phyloP scores from a whole-genome alignment of 1,140 invertebrate species.

The Himalopsyche phryganea region DNA sequence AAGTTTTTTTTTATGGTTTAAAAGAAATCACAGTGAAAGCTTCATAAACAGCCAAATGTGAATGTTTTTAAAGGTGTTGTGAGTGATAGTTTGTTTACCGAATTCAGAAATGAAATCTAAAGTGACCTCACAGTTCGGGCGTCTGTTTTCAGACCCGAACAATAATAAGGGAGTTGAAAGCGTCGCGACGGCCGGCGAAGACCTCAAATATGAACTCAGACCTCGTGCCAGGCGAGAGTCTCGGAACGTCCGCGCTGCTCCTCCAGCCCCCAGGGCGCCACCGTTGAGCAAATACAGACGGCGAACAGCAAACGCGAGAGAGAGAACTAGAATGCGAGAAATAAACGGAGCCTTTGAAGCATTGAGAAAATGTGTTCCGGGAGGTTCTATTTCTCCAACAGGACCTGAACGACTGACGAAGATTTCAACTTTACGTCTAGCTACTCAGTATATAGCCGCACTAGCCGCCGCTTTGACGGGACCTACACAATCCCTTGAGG shows the following conservation, averaged over 20 bases:
- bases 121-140: background rate
- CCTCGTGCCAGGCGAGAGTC: constrained; percentile 37
- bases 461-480: constrained; percentile 31
- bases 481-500: constrained; percentile 16
- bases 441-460: constrained; percentile 77
- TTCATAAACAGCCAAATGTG: too few relatives aligned
- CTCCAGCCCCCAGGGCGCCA: constrained; percentile 47
- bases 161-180: constrained; percentile 18
- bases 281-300: constrained; percentile 85
- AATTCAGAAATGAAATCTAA: constrained; percentile 24
- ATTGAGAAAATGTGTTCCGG: constrained; percentile 70
- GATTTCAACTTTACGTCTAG: constrained; percentile 78
- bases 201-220: constrained; percentile 47
- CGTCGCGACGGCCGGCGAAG: background rate
- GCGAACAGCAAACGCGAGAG: constrained; percentile 84
- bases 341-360: constrained; percentile 85
- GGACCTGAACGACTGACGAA: constrained; percentile 76
- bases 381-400: constrained; percentile 41
- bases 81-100: too few relatives aligned
- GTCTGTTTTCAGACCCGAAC: constrained; percentile 25
- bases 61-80: too few relatives aligned
- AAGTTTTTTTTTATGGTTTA: too few relatives aligned
- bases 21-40: too few relatives aligned
- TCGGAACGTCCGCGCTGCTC: constrained; percentile 35
- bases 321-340: constrained; percentile 80